phyloP scores from a whole-genome alignment of 2,797 vertebrate genomes.

The Acanthiza pusilla region DNA sequence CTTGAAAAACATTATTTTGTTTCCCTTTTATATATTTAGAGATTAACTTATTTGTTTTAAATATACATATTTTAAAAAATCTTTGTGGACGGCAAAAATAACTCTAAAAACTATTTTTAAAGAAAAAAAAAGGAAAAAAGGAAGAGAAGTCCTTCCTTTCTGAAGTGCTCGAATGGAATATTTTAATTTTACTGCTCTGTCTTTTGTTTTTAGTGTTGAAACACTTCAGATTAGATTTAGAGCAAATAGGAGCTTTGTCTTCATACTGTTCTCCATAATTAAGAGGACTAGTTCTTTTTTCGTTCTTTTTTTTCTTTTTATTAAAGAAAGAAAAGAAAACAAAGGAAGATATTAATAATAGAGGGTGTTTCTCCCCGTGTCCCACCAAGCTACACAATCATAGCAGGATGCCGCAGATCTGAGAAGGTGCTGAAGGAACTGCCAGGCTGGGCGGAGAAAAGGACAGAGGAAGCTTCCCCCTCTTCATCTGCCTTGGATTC shows the following conservation, averaged over 20 bases:
- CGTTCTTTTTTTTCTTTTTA: neutral
- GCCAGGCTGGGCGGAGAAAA: neutral
- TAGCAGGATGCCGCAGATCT: neutral
- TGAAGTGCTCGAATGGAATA: neutral
- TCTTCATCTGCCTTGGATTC: neutral
- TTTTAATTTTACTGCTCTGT: neutral
- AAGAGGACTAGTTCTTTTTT: neutral
- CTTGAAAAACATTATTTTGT: neutral
- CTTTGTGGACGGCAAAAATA: neutral
- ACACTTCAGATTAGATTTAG: neutral
- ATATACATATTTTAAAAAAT: neutral
- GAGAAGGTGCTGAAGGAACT: neutral
- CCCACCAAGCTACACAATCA: neutral
- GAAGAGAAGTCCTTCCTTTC: neutral
- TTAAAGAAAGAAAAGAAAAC: neutral
- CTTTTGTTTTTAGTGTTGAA: neutral
- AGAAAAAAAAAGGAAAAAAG: rapidly evolving
- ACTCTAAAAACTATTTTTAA: neutral
- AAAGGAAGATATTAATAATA: neutral
- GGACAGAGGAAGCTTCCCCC: neutral
- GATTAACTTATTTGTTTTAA: neutral
- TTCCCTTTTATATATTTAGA: neutral
- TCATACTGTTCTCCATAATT: neutral
- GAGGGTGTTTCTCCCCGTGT: neutral
- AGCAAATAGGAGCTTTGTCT: neutral